These are phyloP conservation scores for Tympanoctomys barrerae DNA, from an alignment of 2,797 vertebrate species.

Conservation along the genomic window DNA sequence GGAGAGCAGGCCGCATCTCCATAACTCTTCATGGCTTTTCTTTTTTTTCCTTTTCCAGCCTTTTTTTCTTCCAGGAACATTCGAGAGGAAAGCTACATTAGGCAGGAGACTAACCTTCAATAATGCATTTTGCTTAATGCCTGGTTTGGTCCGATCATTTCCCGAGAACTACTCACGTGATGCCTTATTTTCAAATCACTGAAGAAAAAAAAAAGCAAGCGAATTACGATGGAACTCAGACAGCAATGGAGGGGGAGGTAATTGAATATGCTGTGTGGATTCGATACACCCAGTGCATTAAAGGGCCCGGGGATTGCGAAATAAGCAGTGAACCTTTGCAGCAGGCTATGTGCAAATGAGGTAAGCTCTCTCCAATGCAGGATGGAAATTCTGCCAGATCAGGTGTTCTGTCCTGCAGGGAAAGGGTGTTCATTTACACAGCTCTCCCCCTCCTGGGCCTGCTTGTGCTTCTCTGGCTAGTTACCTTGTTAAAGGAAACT, in stretches of 20 bases:
- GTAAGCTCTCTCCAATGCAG: background rate
- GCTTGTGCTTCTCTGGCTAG: constrained; percentile 35
- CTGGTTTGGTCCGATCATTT: constrained; percentile 54
- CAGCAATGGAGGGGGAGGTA: background rate
- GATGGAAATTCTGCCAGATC: constrained; percentile 62
- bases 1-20: background rate
- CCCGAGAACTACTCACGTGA: constrained; percentile 70
- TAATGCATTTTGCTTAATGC: constrained; percentile 34
- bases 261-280: background rate
- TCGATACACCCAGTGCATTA: background rate
- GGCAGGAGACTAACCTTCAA: constrained; percentile 36
- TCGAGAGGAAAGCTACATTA: constrained; percentile 27
- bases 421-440: constrained; percentile 62
- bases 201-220: constrained; percentile 17
- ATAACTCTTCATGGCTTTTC: background rate
- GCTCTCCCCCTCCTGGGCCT: background rate
- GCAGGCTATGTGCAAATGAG: constrained; percentile 9
- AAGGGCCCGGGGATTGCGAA: background rate
- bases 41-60: background rate
- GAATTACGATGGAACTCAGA: constrained; percentile 51
- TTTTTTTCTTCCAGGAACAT: background rate
- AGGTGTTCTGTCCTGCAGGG: constrained; percentile 40
- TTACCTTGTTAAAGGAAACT: constrained; percentile 77
- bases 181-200: constrained; percentile 68
- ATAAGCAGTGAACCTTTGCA: background rate